Evolutionary conservation across 2,797 vertebrate genomes (phyloP).

Genomic region (Pseudochirops cupreus): DNA sequence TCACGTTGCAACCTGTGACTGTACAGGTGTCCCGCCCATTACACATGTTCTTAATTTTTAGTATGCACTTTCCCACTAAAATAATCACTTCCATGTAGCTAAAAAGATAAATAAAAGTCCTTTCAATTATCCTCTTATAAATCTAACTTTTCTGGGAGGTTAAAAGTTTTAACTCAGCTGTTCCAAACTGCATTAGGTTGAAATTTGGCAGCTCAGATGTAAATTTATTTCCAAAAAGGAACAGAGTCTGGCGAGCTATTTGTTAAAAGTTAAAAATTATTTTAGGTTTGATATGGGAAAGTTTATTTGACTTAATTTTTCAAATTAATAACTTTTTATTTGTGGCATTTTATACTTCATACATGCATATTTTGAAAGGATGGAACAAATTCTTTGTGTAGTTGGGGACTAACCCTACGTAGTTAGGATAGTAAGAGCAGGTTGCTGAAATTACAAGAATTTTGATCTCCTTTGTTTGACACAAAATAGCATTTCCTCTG

Average conservation of each 20-base stretch:
- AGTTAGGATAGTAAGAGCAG: conserved; percentile 44
- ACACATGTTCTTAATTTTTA: conserved; percentile 52
- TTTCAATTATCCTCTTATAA: conserved; percentile 78
- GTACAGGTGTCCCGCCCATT: not conserved
- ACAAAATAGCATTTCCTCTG: conserved; percentile 41
- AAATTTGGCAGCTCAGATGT: conserved; percentile 77
- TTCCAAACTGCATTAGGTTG: conserved; percentile 71
- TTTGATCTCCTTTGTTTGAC: not conserved
- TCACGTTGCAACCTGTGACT: not conserved
- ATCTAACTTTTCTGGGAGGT: conserved; percentile 73
- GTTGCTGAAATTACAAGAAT: conserved; percentile 20
- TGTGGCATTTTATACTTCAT: not conserved
- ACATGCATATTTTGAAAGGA: conserved; percentile 11
- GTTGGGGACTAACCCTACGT: conserved; percentile 40
- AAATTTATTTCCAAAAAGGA: conserved; percentile 77
- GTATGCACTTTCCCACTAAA: conserved; percentile 52
- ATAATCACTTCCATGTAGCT: conserved; percentile 76
- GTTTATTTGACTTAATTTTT: not conserved
- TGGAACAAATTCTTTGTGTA: not conserved
- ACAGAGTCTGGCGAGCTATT: conserved; percentile 54
- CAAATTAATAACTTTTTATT: not conserved
- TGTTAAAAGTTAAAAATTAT: conserved; percentile 62
- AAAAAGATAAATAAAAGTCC: conserved; percentile 75
- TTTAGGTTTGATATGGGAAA: conserved; percentile 53
- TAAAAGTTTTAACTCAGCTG: conserved; percentile 81